Base-by-base conservation (phyloP, 2,888 invertebrate species). In the Corbicula japonica region DNA sequence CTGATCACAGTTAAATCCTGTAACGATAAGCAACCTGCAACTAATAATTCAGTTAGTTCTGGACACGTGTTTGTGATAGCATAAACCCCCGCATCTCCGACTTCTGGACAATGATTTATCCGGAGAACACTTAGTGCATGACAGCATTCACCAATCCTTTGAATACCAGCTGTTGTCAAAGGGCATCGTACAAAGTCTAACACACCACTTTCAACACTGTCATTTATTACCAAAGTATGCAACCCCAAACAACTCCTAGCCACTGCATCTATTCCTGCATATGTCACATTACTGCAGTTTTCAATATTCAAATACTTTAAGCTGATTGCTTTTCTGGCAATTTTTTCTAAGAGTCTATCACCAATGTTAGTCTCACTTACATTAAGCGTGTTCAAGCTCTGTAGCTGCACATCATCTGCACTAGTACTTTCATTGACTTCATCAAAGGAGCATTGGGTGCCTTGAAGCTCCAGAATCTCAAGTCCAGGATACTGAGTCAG, bases 11-110 rank as follows among this genome's bases (percentile, higher is more conserved):
- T 72, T 12, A 10, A 44, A 66, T 88, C 88, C 1, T 85, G 85
- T 8, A 88, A 70, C 1, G 84, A 75, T 8, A 80, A 58, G 73
- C 88, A 88, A 15, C 86, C 86, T 1, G 81, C 70, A 46, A 86
- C 68, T 34, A 82, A 73, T 18, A 88, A 58, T 18, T 77, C 75
- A 21, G 41, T 56, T 46, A 88, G 48, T 2, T 71, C 28, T 23
- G 26, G 46, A 66, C 87, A 85, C 8, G 69, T 56, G 30, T 71
- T 52, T 6, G 83, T 80, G n/a, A 88, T n/a, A 8, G 81, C 70
- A 12, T 72, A 54, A 15, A 88, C 61, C 4, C 86, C 82, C 32
- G 54, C n/a, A 62, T 88, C 83, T 2, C 77, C 81, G 4, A 88
- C 70, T n/a, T 80, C 77, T 34, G 77, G 62, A 76, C 86, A 87